Evolutionary conservation across 2,888 invertebrate genomes (phyloP).

Genomic region (Campoplex nolae): DNA sequence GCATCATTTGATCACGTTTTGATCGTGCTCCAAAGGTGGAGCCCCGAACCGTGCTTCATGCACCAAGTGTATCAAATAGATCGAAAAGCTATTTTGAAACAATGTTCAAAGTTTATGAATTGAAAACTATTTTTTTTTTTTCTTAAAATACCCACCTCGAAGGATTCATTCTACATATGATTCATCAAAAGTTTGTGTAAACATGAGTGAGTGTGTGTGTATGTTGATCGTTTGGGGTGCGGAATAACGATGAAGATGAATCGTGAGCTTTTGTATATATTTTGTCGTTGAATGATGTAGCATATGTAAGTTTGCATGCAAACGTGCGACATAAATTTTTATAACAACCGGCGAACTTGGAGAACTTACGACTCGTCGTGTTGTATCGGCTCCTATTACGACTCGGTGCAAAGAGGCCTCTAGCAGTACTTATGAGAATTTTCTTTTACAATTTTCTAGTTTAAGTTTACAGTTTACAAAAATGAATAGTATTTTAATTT

Average conservation of each 20-base stretch:
- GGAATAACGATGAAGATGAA: conserved; percentile 60
- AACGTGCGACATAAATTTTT: conserved; percentile 77
- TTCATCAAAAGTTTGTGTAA: neutral
- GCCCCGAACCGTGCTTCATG: conserved; percentile 48
- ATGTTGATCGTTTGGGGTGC: conserved; percentile 40
- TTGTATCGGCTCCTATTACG: conserved; percentile 73
- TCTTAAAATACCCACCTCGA: conserved; percentile 60
- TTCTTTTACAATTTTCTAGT: conserved; percentile 40
- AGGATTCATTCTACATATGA: conserved; percentile 33
- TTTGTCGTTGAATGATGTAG: conserved; percentile 22
- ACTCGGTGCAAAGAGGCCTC: conserved; percentile 66
- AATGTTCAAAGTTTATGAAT: neutral
- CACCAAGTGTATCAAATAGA: conserved; percentile 14
- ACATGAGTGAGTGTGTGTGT: conserved; percentile 8
- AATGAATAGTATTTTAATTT: neutral
- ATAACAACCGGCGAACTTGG: conserved; percentile 70
- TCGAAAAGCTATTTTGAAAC: neutral
- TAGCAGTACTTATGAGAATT: conserved; percentile 55
- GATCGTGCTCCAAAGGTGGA: conserved; percentile 27
- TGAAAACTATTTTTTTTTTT: conserved; percentile 11
- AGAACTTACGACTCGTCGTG: conserved; percentile 74
- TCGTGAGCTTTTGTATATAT: conserved; percentile 42
- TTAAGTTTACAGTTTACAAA: conserved; percentile 16
- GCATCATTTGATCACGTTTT: neutral
- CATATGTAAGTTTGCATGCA: conserved; percentile 73